Conservation (phyloP, 2,888 invertebrate genomes). For the Pseudoips prasinana region DNA sequence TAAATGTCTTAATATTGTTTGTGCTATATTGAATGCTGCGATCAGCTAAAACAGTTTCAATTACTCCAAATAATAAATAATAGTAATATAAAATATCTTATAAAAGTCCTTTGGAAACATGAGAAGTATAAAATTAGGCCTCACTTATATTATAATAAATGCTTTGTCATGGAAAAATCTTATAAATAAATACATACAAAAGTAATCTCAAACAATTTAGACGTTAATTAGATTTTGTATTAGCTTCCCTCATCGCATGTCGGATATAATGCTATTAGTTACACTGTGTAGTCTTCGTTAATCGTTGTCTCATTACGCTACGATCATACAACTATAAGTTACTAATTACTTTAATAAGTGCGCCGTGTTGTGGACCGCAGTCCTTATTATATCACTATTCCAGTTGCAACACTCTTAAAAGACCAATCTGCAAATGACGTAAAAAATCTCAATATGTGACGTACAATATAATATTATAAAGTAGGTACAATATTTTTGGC, state of each 20-base stretch:
- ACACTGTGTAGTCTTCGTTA: conserved; percentile 61
- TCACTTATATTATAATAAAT: conserved; percentile 72
- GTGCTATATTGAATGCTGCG: conserved; percentile 46
- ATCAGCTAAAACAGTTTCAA: conserved; percentile 31
- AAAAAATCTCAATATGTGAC: conserved; percentile 35
- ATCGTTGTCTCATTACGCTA: conserved; percentile 70
- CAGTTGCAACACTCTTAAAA: conserved; percentile 77
- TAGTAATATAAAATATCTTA: conserved; percentile 44
- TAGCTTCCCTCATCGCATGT: conserved; percentile 31
- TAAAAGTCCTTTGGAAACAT: conserved; percentile 45
- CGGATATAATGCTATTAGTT: conserved; percentile 24
- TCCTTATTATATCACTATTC: conserved; percentile 66
- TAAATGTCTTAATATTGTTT: conserved; percentile 59
- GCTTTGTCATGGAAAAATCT: conserved; percentile 73
- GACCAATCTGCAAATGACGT: conserved; percentile 77
- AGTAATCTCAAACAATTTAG: conserved; percentile 45
- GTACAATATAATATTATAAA: conserved; percentile 24
- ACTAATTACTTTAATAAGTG: conserved; percentile 43
- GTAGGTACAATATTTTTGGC: conserved; percentile 31
- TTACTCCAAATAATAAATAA: conserved; percentile 38
- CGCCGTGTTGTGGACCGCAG: conserved; percentile 40
- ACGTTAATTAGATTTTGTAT: conserved; percentile 34
- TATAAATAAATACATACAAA: conserved; percentile 60
- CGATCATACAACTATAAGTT: conserved; percentile 45
- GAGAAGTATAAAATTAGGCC: conserved; percentile 71